A percentile compares a stretch with the other conserved stretches of the same genome.
Conservation (phyloP, 2,113 vertebrate genomes). For the Zapus hudsonius region DNA sequence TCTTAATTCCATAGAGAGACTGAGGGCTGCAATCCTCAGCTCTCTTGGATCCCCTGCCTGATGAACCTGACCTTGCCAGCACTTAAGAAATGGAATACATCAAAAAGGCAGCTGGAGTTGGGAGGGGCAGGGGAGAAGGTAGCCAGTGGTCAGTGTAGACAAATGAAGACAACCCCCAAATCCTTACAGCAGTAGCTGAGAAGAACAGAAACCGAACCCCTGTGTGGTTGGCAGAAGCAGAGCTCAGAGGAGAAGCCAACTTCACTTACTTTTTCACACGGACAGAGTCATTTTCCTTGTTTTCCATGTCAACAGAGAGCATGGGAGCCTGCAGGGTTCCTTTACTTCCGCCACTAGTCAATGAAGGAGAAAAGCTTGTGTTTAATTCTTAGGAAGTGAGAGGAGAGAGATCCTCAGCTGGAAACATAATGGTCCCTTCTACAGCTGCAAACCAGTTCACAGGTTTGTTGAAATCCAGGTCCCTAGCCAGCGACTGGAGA, state of each 20-base stretch:
- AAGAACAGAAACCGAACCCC: slow-evolving; percentile 65
- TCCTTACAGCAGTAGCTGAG: slow-evolving; percentile 10
- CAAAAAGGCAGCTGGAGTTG: slow-evolving; percentile 24
- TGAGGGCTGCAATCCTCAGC: slow-evolving; percentile 36
- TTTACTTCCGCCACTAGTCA: slow-evolving; percentile 86
- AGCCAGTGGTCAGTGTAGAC: slow-evolving; percentile 32
- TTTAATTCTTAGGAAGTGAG: slow-evolving; percentile 79
- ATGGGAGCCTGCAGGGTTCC: slow-evolving; percentile 83
- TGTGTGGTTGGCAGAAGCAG: slow-evolving; percentile 64
- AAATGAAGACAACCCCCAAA: slow-evolving; percentile 28
- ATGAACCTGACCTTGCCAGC: neutral
- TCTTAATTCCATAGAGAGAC: slow-evolving; percentile 41
- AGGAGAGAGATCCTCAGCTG: slow-evolving; percentile 66
- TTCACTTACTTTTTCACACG: slow-evolving; percentile 94
- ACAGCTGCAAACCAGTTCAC: slow-evolving; percentile 59
- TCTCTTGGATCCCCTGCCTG: slow-evolving; percentile 19
- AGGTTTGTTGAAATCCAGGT: slow-evolving; percentile 39
- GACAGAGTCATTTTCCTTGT: slow-evolving; percentile 95
- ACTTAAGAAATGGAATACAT: slow-evolving; percentile 50
- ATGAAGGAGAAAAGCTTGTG: slow-evolving; percentile 76
- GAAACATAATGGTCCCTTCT: slow-evolving; percentile 71
- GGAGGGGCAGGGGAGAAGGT: neutral
- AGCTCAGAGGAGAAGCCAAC: slow-evolving; percentile 72
- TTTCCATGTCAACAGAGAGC: slow-evolving; percentile 93
- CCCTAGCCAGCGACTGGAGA: slow-evolving; percentile 58